These are phyloP conservation scores for Acanthosepion esculentum DNA, from an alignment of 2,888 invertebrate genomes.

Conservation along the genomic window DNA sequence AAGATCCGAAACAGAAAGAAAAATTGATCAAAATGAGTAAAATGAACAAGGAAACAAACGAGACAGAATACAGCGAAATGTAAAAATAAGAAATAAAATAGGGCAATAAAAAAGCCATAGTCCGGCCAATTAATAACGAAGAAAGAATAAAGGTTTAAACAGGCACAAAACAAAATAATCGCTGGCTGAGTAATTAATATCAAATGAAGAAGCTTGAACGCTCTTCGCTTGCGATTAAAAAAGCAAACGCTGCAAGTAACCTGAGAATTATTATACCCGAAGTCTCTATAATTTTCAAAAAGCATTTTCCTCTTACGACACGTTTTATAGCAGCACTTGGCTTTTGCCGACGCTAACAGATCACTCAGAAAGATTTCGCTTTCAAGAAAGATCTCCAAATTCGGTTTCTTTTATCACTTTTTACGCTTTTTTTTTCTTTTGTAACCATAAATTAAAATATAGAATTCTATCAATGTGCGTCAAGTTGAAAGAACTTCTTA, in stretches of 20 bases:
- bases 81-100: no score
- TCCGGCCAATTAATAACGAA: no score
- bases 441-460: not conserved
- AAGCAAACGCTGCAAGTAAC: not conserved
- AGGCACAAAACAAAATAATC: no score
- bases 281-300: not conserved
- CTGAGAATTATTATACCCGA: not conserved
- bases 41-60: no score
- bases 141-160: no score
- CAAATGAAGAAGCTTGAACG: not conserved
- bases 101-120: no score
- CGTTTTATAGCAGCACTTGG: not conserved
- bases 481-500: not conserved
- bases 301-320: not conserved
- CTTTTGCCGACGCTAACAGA: not conserved
- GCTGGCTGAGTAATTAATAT: no score
- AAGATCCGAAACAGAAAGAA: no score
- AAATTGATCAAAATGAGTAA: no score
- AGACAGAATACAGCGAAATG: no score
- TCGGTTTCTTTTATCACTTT: not conserved
- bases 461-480: not conserved
- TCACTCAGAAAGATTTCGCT: not conserved
- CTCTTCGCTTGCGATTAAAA: not conserved
- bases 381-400: not conserved
- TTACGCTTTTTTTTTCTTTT: not conserved